Evolutionary conservation across 92 coral and sea anemone genomes (phyloP), one percentile per base, ranked within the genome.

Genomic region (Heliopora coerulea): DNA sequence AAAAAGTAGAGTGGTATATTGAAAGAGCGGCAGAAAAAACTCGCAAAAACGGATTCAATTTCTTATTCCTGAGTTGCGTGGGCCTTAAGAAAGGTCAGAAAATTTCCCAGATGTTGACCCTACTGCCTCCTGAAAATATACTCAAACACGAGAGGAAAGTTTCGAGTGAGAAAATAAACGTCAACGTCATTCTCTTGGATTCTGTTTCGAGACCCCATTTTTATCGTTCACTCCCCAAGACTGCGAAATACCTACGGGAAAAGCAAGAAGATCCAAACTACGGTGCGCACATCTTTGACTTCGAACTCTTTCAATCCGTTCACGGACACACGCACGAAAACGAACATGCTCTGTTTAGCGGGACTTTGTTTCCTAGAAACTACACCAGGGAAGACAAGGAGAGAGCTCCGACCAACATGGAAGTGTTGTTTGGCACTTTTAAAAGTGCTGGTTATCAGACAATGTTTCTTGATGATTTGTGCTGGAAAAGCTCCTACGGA

Each of bases 151-250:
- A 39, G 32, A 14, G 23, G n/a, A 8, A 44, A 25, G 11, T 25
- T 31, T 24, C 35, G 2, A 35, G 23, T 10, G 54, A 67, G 21
- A 67, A 67, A 32, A 41, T 67, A 13, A 91, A 91, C 54, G 84
- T 91, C 3, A 89, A 89, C 49, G 79, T 91, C 28, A 57, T 89
- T 10, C 84, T 91, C 11, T 58, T 87, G 23, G 97, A 91, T 33
- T 91, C 97, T 0, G 75, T 89, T 26, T 83, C 96, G 46, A 75
- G 97, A 46, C 88, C 96, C 56, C 97, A 91, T 65, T 91, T 91
- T 74, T 89, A 82, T 68, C 96, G 97, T 50, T 91, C 97, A 20
- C 59, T 91, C 49, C 97, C 91, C 0, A 75, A 81, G 65, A 89
- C 97, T 10, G 68, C 85, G 15, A 78, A 83, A 44, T 49, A 74